phyloP scores from a whole-genome alignment of 2,888 invertebrate genomes.

The Holacanthella duospinosa region DNA sequence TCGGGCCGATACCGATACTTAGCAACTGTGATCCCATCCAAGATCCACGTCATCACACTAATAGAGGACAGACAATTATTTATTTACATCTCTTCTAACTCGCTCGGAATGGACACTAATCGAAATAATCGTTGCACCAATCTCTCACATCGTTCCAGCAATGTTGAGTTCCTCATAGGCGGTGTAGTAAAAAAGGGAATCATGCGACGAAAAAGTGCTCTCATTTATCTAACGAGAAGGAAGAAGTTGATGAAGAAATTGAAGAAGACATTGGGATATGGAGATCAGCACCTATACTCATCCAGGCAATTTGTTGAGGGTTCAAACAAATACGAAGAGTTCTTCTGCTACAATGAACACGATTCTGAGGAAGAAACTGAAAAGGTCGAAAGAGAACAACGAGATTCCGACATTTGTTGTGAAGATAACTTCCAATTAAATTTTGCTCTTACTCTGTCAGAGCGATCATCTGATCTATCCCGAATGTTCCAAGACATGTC shows the following conservation, averaged over 20 bases:
- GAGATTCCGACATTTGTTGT: neutral
- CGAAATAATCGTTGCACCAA: slow-evolving; percentile 1
- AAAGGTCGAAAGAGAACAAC: slow-evolving; percentile 46
- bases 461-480: neutral
- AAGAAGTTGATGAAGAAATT: slow-evolving; percentile 28
- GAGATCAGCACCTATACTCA: slow-evolving; percentile 29
- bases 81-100: no score
- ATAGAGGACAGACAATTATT: no score
- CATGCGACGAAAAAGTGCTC: slow-evolving; percentile 18
- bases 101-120: neutral
- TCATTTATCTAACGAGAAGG: slow-evolving; percentile 20
- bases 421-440: neutral
- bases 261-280: slow-evolving; percentile 29
- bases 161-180: slow-evolving; percentile 8
- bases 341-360: slow-evolving; percentile 78
- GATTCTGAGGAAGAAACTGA: slow-evolving; percentile 72
- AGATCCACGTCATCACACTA: no score
- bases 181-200: slow-evolving; percentile 21
- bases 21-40: no score
- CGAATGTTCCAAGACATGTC: slow-evolving; percentile 31
- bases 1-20: no score
- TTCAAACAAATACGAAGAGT: slow-evolving; percentile 77
- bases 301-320: slow-evolving; percentile 34
- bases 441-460: neutral
- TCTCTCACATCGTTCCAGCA: slow-evolving; percentile 5